Conservation (phyloP, 2,113 vertebrate genomes). For the Conger conger region DNA sequence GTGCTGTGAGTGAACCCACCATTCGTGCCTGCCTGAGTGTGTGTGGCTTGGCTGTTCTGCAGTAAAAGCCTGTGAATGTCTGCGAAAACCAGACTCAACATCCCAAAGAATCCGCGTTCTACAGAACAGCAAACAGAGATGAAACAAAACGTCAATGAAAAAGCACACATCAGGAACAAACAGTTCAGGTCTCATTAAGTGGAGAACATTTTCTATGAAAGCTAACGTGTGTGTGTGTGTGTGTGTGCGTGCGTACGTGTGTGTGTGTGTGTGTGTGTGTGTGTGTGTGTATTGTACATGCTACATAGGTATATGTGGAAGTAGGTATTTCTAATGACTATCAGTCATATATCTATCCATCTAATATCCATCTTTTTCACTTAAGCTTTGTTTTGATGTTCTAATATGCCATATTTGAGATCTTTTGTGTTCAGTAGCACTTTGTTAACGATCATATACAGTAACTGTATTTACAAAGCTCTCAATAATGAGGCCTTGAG, state of each 20-base stretch:
- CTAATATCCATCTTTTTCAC: background rate
- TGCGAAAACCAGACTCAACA: slow-evolving; percentile 66
- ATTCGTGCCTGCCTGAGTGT: background rate
- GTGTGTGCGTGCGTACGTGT: no score
- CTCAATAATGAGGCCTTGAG: background rate
- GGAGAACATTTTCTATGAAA: no score
- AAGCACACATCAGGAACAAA: background rate
- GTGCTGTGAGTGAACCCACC: background rate
- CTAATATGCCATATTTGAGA: background rate
- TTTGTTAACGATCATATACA: background rate
- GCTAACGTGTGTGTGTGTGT: no score
- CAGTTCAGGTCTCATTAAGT: no score
- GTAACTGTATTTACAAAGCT: background rate
- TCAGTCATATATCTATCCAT: no score
- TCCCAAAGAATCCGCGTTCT: slow-evolving; percentile 77
- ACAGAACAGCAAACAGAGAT: slow-evolving; percentile 38
- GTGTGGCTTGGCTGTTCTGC: slow-evolving; percentile 12
- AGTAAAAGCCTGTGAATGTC: slow-evolving; percentile 59
- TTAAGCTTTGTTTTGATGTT: background rate
- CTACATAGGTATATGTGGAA: no score
- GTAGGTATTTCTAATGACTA: no score
- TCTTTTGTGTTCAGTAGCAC: no score
- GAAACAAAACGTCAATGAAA: background rate
- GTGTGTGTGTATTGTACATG: no score
- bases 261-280: no score